phyloP scores from a whole-genome alignment of 2,797 vertebrate species.

The Decapterus maruadsi region DNA sequence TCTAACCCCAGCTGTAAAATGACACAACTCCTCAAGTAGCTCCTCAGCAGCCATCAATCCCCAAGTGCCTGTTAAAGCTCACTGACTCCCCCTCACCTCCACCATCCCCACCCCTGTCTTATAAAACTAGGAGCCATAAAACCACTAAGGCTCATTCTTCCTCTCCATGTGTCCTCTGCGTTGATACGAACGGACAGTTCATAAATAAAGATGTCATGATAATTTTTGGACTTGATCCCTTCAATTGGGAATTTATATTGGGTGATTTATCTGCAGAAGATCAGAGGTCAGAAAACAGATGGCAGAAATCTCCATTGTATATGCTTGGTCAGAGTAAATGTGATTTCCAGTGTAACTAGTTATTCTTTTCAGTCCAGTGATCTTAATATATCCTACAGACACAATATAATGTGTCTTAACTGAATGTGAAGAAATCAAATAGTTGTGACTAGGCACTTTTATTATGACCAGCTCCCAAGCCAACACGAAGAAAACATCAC shows the following conservation, averaged over 20 bases:
- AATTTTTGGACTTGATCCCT: conserved; percentile 33
- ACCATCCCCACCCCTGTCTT: conserved; percentile 54
- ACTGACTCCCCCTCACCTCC: conserved; percentile 56
- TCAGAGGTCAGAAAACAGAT: conserved; percentile 47
- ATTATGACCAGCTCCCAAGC: conserved; percentile 47
- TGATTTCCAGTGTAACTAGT: conserved; percentile 10
- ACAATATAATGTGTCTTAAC: conserved; percentile 3
- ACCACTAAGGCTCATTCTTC: conserved; percentile 53
- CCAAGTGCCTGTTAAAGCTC: conserved; percentile 72
- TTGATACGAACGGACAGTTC: conserved; percentile 40
- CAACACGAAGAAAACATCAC: conserved; percentile 51
- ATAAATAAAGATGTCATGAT: conserved; percentile 45
- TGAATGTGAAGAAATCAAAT: conserved; percentile 39
- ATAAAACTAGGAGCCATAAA: conserved; percentile 75
- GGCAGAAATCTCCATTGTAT: conserved; percentile 7
- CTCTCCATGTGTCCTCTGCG: conserved; percentile 50
- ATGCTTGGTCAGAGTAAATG: background rate
- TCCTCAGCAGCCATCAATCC: conserved; percentile 70
- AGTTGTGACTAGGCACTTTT: conserved; percentile 48
- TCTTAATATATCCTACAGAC: background rate
- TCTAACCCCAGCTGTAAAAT: conserved; percentile 73
- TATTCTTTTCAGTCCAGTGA: background rate
- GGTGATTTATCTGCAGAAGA: conserved; percentile 29
- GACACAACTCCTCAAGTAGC: conserved; percentile 74
- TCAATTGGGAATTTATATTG: conserved; percentile 33